These are phyloP conservation scores for Astyanax mexicanus DNA, from an alignment of 2,797 vertebrate species.

Conservation along the genomic window DNA sequence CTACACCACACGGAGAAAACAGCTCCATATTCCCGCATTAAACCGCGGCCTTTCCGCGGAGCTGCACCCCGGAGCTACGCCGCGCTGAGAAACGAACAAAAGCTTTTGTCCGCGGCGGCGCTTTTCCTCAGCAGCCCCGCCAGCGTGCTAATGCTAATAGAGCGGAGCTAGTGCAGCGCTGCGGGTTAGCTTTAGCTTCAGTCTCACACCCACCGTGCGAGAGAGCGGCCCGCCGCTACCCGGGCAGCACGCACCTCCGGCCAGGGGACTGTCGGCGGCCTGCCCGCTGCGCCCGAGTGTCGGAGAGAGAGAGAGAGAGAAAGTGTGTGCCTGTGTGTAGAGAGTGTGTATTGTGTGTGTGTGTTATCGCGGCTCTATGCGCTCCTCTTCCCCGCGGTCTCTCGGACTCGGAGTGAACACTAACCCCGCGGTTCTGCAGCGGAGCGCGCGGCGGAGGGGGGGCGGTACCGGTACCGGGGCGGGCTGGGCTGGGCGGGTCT, in stretches of 20 bases:
- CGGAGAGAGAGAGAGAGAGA: no score
- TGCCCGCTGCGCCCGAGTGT: no score
- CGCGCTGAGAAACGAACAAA: no score
- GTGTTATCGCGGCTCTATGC: neutral
- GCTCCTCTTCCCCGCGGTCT: neutral
- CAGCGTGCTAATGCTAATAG: neutral
- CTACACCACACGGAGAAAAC: neutral
- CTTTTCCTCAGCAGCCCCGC: neutral
- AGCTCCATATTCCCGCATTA: neutral
- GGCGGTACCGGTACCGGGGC: no score
- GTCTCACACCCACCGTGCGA: neutral
- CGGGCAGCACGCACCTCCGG: neutral
- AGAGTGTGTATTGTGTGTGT: neutral
- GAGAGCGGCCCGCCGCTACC: neutral
- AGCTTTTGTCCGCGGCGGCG: neutral
- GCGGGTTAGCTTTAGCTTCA: neutral
- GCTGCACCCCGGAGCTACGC: no score
- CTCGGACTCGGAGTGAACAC: neutral
- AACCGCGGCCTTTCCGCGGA: no score
- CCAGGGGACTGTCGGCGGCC: neutral
- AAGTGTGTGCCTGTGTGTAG: neutral
- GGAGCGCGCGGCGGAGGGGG: no score
- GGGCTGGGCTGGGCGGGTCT: no score
- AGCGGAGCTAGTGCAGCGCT: neutral
- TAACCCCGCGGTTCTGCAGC: no score